Evolutionary conservation across 1,140 invertebrate species (phyloP), one percentile per base, ranked within the genome.

Genomic region (Stegodyphus dumicola): DNA sequence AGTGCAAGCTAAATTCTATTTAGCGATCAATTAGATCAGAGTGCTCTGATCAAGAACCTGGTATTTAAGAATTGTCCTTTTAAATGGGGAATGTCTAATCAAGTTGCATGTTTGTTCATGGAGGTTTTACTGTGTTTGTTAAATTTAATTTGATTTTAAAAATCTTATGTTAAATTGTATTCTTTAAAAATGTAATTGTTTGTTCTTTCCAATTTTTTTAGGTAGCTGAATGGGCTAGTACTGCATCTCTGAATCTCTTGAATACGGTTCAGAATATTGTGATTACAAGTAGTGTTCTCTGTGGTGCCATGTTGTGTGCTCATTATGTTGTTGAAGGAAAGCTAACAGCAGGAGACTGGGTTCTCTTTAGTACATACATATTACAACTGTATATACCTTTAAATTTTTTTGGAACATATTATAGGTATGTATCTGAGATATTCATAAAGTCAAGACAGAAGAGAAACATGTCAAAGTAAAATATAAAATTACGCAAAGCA

Each of bases 341-440:
- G 84, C 91, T 98, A 17, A 97, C 95, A 2, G 94, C 97, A 56
- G 98, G 98, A 81, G 97, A 99, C 89, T 99, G 98, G 91, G 96
- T 98, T 6, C 92, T 99, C 2, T 99, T 99, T 91, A 94, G 95
- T 0, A 95, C 95, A 17, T 99, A 99, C 89, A 95, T 99, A n/a
- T 93, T 97, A 73, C 97, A 99, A 90, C 91, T 99, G n/a, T 99
- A 99, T 89, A 94, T 95, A 33, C 98, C 98, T 0, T 91, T 99
- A 3, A 99, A 99, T 91, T 99, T 95, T 94, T 97, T 99, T 90
- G 98, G 98, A 17, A 98, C 97, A n/a, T 98, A 98, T 90, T 99
- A 99, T 89, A 95, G 96, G 95, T 96, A 83, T 66, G 56, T 11
- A 11, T 60, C 56, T 60, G 9, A 60, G 9, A 60, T 33, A 33